Percentiles rank a stretch among this genome's conserved stretches.
phyloP scores from a whole-genome alignment of 1,140 invertebrate genomes.

The Globodera ellingtonae region DNA sequence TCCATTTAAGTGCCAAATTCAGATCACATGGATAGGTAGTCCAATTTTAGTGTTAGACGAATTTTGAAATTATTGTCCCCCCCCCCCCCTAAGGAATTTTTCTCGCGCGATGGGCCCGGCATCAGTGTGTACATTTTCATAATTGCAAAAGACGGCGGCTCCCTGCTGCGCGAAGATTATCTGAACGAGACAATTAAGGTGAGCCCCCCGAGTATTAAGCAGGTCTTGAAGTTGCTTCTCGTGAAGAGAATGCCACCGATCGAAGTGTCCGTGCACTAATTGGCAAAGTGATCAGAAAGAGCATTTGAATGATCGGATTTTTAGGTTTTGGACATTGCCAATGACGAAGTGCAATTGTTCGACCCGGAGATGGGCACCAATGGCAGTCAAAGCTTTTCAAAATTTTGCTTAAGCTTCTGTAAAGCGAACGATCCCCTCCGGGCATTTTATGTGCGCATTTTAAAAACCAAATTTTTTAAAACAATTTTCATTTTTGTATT shows the following conservation, averaged over 20 bases:
- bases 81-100: slow-evolving; percentile 51
- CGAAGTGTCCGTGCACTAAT: not conserved
- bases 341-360: slow-evolving; percentile 54
- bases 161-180: slow-evolving; percentile 56
- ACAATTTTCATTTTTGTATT: slow-evolving; percentile 17
- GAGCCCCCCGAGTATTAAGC: not conserved
- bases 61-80: too few species aligned
- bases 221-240: slow-evolving; percentile 16
- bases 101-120: slow-evolving; percentile 53
- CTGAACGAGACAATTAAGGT: slow-evolving; percentile 57
- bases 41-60: too few species aligned
- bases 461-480: slow-evolving; percentile 1
- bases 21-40: too few species aligned
- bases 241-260: not conserved
- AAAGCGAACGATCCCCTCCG: slow-evolving; percentile 60
- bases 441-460: slow-evolving; percentile 48
- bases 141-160: slow-evolving; percentile 60
- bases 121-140: slow-evolving; percentile 57
- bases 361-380: slow-evolving; percentile 30
- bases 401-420: slow-evolving; percentile 59
- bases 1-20: too few species aligned
- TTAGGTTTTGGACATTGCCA: slow-evolving; percentile 56
- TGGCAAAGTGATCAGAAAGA: slow-evolving; percentile 5
- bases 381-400: slow-evolving; percentile 42
- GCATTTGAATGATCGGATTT: slow-evolving; percentile 10